These are phyloP conservation scores for Meteorus cinctellus DNA, from an alignment of 2,888 invertebrate genomes.

Conservation along the genomic window DNA sequence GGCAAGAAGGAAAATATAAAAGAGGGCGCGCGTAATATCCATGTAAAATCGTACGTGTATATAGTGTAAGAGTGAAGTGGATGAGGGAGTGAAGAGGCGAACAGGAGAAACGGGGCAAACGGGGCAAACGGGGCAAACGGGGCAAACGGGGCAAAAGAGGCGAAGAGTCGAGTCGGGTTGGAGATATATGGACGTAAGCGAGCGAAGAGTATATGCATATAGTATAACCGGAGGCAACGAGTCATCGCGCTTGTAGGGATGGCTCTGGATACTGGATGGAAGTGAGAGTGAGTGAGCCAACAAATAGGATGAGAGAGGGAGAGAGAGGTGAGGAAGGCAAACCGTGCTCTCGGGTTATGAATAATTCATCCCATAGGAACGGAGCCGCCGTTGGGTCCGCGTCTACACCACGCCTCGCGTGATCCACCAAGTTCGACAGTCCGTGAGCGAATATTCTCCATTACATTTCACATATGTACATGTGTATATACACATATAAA, in stretches of 20 bases:
- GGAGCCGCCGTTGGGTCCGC: slow-evolving; percentile 61
- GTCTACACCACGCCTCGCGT: slow-evolving; percentile 62
- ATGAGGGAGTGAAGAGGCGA: slow-evolving; percentile 29
- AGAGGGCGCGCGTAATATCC: slow-evolving; percentile 53
- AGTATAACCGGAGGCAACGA: slow-evolving; percentile 53
- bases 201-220: slow-evolving; percentile 45
- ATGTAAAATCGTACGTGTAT: slow-evolving; percentile 48
- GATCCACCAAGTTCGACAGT: slow-evolving; percentile 56
- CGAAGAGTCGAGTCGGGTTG: slow-evolving; percentile 33
- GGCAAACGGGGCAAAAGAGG: slow-evolving; percentile 11
- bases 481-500: slow-evolving; percentile 17
- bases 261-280: slow-evolving; percentile 35
- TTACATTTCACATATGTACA: slow-evolving; percentile 41
- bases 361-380: slow-evolving; percentile 67
- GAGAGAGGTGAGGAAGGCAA: slow-evolving; percentile 36
- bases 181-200: slow-evolving; percentile 39
- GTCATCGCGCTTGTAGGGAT: slow-evolving; percentile 40
- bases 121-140: slow-evolving; percentile 12
- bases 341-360: slow-evolving; percentile 56
- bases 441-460: slow-evolving; percentile 51
- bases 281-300: slow-evolving; percentile 37
- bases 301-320: background rate
- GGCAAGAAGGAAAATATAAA: slow-evolving; percentile 37
- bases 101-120: slow-evolving; percentile 24
- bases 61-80: background rate